phyloP scores from a whole-genome alignment of 1,140 invertebrate genomes.

The Mizuhopecten yessoensis region DNA sequence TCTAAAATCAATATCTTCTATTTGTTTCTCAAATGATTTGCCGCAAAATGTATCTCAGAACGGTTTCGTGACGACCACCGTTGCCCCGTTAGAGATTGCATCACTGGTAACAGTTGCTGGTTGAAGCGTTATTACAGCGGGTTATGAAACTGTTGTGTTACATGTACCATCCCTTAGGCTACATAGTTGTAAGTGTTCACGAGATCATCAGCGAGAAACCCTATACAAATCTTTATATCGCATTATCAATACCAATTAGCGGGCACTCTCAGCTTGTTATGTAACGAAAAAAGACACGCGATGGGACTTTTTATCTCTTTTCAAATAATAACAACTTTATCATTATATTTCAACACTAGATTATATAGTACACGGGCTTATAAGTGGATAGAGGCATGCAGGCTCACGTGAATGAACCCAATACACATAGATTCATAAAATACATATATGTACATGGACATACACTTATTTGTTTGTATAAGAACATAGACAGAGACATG shows the following conservation, averaged over 20 bases:
- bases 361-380: no score
- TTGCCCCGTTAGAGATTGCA: not conserved
- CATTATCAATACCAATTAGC: constrained; percentile 10
- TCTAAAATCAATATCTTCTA: not conserved
- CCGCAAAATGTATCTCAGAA: not conserved
- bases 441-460: no score
- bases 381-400: no score
- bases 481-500: no score
- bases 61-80: not conserved
- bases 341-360: no score
- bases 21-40: not conserved
- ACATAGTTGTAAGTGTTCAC: not conserved
- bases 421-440: no score
- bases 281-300: not conserved
- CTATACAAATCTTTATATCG: not conserved
- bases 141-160: not conserved
- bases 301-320: not conserved
- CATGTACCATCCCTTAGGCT: not conserved
- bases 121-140: not conserved
- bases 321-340: no score
- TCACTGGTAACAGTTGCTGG: not conserved
- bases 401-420: no score
- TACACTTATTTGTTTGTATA: no score
- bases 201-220: not conserved
- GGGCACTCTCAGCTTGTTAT: not conserved